phyloP scores from a whole-genome alignment of 2,113 vertebrate genomes.

The Marcusenius ussheri region DNA sequence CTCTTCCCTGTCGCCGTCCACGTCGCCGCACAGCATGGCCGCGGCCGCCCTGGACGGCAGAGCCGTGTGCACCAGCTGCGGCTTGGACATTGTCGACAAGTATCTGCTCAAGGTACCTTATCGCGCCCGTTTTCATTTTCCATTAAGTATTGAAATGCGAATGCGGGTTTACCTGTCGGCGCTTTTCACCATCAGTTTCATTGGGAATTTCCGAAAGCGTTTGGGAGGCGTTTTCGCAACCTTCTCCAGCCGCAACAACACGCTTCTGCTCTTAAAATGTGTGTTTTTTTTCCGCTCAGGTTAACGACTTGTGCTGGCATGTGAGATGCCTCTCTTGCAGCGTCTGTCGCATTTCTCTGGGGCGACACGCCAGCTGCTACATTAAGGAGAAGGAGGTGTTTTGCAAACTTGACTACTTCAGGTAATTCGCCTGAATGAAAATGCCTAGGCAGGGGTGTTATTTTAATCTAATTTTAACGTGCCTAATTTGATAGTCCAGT shows the following conservation, averaged over 20 bases:
- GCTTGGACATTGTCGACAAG: constrained; percentile 88
- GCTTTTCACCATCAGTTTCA: not conserved
- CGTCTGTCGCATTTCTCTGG: constrained; percentile 86
- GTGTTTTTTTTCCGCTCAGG: constrained; percentile 51
- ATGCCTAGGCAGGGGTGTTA: not conserved
- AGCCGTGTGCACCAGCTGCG: constrained; percentile 80
- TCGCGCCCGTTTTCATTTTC: too few species aligned
- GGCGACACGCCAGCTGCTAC: constrained; percentile 91
- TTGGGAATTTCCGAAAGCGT: too few species aligned
- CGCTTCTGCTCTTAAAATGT: not conserved
- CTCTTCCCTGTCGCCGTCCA: constrained; percentile 67
- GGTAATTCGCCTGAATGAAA: constrained; percentile 55
- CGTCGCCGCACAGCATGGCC: constrained; percentile 77
- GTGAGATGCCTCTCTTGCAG: constrained; percentile 95
- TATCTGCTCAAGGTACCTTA: constrained; percentile 87
- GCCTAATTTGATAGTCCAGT: not conserved
- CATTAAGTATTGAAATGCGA: too few species aligned
- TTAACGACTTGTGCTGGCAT: constrained; percentile 96
- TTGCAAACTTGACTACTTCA: constrained; percentile 98
- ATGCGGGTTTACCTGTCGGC: too few species aligned
- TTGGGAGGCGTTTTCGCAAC: not conserved
- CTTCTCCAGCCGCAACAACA: not conserved
- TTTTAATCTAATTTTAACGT: not conserved
- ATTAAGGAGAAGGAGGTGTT: constrained; percentile 98
- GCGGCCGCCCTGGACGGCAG: constrained; percentile 68